Evolutionary conservation across 2,888 invertebrate genomes (phyloP).

Genomic region (Anticlea derivata): DNA sequence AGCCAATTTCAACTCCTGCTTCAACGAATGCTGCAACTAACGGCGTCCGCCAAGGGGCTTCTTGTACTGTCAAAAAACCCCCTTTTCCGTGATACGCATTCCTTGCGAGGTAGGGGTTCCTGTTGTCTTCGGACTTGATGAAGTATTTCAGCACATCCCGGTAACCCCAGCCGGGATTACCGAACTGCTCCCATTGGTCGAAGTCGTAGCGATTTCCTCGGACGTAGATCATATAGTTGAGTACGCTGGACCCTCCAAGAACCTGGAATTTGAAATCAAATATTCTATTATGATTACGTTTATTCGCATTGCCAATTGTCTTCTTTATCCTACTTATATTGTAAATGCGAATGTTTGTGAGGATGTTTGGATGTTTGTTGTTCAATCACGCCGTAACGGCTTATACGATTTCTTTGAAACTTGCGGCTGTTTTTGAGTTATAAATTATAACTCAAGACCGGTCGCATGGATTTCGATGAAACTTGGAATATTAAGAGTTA

Average conservation of each 20-base stretch:
- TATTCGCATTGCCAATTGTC: too few relatives aligned
- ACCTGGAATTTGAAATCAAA: slow-evolving; percentile 74
- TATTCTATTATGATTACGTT: slow-evolving; percentile 5
- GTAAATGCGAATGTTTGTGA: too few relatives aligned
- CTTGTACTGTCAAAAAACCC: slow-evolving; percentile 91
- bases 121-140: slow-evolving; percentile 94
- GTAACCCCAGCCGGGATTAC: slow-evolving; percentile 96
- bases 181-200: slow-evolving; percentile 93
- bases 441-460: too few relatives aligned
- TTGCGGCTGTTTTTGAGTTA: too few relatives aligned
- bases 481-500: too few relatives aligned
- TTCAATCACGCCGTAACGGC: too few relatives aligned
- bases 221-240: slow-evolving; percentile 96
- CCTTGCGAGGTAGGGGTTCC: slow-evolving; percentile 91
- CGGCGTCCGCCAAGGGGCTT: slow-evolving; percentile 93
- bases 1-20: slow-evolving; percentile 92
- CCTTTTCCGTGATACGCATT: slow-evolving; percentile 88
- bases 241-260: slow-evolving; percentile 93
- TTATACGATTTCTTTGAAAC: too few relatives aligned
- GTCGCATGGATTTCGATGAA: too few relatives aligned
- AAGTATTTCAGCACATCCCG: slow-evolving; percentile 93
- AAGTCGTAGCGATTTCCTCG: slow-evolving; percentile 93
- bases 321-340: too few relatives aligned
- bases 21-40: slow-evolving; percentile 92
- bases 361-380: too few relatives aligned